Evolutionary conservation across 2,888 invertebrate genomes (phyloP), one percentile per base, ranked within the genome.

Genomic region (Nasonia oneida): DNA sequence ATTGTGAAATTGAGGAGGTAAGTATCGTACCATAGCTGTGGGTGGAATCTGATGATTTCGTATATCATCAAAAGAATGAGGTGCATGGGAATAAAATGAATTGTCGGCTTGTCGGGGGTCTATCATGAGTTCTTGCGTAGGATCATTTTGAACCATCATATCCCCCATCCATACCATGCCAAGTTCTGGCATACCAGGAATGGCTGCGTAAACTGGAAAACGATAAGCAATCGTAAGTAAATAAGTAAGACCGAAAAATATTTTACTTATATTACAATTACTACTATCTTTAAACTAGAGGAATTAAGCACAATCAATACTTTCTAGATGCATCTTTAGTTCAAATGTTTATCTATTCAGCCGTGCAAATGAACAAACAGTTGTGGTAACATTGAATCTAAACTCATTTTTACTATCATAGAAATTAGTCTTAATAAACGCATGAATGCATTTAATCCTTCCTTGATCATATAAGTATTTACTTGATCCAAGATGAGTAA

Each of bases 151-250:
- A 86, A 93, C 91, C 93, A 93, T 93, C 93, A 93, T 92, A 86
- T 93, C 94, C 70, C 95, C 95, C 96, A 96, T 96, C 96, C 96
- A 96, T 91, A 96, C 95, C 95, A 95, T 95, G 90, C 95, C 95
- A 92, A 95, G 93, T 91, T 95, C 95, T 88, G 95, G 93, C 90
- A 95, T 94, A 88, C 94, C 94, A 88, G 95, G 94, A 94, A 95
- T 95, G 89, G 93, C 90, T 86, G 93, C 91, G 88, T 91, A 93
- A 89, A 93, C 93, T 93, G 89, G 76, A 86, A 79, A n/a, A 82
- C 8, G 8, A 42, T 53, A 57, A 79, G 50, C n/a, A 67, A 78
- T 42, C 3, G 57, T 70, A 42, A 18, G 37, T 61, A 53, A 47
- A 77, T 61, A 29, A 33, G 23, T 47, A 18, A 29, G 3, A n/a